Percentiles rank a stretch among this genome's conserved stretches.
Conservation (phyloP, 2,888 invertebrate species). For the Euplagia quadripunctaria region DNA sequence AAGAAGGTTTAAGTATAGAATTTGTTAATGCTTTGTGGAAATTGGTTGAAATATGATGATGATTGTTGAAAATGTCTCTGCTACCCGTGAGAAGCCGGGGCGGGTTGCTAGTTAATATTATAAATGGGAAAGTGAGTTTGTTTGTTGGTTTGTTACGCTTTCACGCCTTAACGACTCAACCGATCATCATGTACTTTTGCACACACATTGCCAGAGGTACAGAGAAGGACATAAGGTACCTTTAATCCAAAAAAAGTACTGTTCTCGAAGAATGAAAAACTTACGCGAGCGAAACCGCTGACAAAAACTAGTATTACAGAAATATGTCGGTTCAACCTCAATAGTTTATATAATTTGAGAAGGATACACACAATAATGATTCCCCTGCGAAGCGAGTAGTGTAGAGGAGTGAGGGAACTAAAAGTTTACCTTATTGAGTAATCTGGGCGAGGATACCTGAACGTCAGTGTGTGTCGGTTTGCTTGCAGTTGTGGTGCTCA, state of each 20-base stretch:
- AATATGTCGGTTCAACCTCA: slow-evolving; percentile 6
- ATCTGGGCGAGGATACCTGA: slow-evolving; percentile 86
- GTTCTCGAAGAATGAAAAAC: not conserved
- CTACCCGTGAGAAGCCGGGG: no score
- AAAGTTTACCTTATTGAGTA: slow-evolving; percentile 86
- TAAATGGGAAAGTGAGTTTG: no score
- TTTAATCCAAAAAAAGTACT: not conserved
- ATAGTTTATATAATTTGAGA: slow-evolving; percentile 32
- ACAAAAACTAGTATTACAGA: not conserved
- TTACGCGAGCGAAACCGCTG: not conserved
- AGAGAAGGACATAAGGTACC: not conserved
- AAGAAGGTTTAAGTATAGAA: no score
- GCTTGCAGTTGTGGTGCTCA: slow-evolving; percentile 67
- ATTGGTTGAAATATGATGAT: no score
- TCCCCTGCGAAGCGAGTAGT: slow-evolving; percentile 72
- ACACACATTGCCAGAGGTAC: not conserved
- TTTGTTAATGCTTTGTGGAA: no score
- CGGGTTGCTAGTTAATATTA: no score
- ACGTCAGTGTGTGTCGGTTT: slow-evolving; percentile 82
- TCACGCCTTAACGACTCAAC: no score
- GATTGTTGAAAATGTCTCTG: no score
- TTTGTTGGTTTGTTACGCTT: no score
- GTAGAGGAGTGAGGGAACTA: slow-evolving; percentile 70
- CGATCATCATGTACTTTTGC: no score
- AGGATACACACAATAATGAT: slow-evolving; percentile 46